A percentile compares a stretch with the other conserved stretches of the same genome.
Evolutionary conservation across 2,113 vertebrate species (phyloP).

Genomic region (Morphnarchus princeps): DNA sequence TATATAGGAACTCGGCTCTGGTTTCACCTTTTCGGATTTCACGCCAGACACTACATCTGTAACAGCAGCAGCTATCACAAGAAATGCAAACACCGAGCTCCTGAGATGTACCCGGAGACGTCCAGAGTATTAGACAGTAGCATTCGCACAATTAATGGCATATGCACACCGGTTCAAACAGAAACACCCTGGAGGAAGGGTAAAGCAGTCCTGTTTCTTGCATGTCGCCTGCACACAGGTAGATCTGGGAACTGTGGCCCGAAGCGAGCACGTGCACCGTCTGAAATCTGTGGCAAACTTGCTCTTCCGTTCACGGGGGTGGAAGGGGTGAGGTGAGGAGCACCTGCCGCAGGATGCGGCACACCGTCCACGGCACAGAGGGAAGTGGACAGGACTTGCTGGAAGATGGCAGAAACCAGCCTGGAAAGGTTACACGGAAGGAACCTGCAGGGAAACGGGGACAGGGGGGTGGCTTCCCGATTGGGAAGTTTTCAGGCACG

Average conservation of each 20-base stretch:
- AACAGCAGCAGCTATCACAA: neutral
- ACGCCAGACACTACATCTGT: neutral
- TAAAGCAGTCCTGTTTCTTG: neutral
- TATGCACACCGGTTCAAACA: neutral
- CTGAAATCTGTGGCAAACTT: neutral
- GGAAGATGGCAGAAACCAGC: neutral
- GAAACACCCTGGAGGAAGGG: neutral
- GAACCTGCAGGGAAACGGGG: rapidly evolving
- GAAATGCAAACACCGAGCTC: neutral
- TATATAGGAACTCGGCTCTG: neutral
- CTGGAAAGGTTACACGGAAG: rapidly evolving
- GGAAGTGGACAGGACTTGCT: neutral
- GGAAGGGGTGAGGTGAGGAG: neutral
- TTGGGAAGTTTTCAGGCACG: neutral
- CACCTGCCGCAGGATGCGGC: neutral
- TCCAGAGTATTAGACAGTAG: neutral
- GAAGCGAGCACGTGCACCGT: rapidly evolving
- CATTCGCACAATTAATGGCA: neutral
- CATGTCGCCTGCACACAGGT: neutral
- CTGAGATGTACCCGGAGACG: neutral
- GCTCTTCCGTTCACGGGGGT: rapidly evolving
- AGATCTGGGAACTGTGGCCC: neutral
- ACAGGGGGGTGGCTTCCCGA: rapidly evolving
- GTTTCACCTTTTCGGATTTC: neutral
- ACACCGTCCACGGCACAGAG: too few species aligned